A percentile compares a stretch with the other conserved stretches of the same genome.
phyloP scores from a whole-genome alignment of 37 sponge, comb jelly and placozoan species.

The Oscarella lobularis region DNA sequence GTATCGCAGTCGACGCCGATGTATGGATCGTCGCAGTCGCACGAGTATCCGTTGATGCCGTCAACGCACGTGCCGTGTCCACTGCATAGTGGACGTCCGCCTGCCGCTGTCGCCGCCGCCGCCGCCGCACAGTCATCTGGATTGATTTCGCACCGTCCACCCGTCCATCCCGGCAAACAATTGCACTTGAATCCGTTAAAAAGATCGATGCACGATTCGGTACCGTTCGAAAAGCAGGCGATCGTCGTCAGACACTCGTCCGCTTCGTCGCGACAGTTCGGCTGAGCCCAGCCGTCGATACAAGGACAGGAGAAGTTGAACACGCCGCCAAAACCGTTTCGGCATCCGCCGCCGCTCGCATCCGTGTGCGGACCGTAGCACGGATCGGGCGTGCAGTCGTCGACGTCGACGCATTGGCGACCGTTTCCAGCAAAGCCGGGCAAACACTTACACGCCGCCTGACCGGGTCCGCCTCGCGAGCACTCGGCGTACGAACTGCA shows the following conservation, averaged over 20 bases:
- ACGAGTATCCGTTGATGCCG: neutral
- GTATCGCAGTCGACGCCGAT: neutral
- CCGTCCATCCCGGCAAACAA: neutral
- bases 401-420: neutral
- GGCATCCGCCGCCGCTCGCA: neutral
- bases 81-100: too few relatives aligned
- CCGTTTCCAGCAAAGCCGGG: neutral
- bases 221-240: neutral
- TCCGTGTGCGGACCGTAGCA: neutral
- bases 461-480: neutral
- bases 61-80: neutral
- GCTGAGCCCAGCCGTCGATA: neutral
- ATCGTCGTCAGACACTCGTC: neutral
- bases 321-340: neutral
- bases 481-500: neutral
- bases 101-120: neutral
- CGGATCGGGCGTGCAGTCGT: neutral
- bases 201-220: neutral
- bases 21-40: neutral
- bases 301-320: slow-evolving; percentile 2
- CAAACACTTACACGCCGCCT: neutral
- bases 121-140: neutral
- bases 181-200: neutral
- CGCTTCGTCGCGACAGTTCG: neutral
- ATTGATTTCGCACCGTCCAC: neutral